Percentiles rank a stretch among this genome's conserved stretches.
These are phyloP conservation scores for Sympetrum striolatum DNA, from an alignment of 2,888 invertebrate species.

Conservation along the genomic window DNA sequence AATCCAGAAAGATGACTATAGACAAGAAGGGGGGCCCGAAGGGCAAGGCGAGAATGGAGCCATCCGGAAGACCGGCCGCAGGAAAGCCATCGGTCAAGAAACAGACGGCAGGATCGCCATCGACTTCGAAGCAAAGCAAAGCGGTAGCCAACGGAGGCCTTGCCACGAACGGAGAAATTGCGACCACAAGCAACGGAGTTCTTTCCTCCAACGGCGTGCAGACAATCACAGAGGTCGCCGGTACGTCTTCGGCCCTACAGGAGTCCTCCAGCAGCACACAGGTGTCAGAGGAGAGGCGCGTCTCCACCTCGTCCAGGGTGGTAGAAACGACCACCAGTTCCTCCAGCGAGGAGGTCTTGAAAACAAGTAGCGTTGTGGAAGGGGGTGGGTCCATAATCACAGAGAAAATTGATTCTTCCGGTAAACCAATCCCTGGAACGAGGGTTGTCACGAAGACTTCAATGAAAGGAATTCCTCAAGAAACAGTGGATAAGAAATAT, in stretches of 20 bases:
- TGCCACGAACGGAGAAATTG: slow-evolving; percentile 9
- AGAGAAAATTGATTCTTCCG: slow-evolving; percentile 1
- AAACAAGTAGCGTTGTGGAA: not conserved
- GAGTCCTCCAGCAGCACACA: slow-evolving; percentile 13
- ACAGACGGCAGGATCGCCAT: not conserved
- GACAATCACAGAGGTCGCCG: slow-evolving; percentile 4
- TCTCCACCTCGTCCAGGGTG: slow-evolving; percentile 1
- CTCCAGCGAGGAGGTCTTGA: not conserved
- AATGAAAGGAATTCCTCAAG: not conserved
- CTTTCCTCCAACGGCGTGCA: not conserved
- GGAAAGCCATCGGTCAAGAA: slow-evolving; percentile 44
- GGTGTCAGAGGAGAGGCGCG: slow-evolving; percentile 4
- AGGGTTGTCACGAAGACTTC: slow-evolving; percentile 6
- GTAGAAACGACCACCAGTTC: not conserved
- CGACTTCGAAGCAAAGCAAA: not conserved
- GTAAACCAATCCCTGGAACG: slow-evolving; percentile 18
- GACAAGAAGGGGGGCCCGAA: slow-evolving; percentile 12
- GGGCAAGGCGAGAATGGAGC: not conserved
- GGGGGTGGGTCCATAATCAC: not conserved
- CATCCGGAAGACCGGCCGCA: slow-evolving; percentile 26
- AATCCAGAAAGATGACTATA: not conserved
- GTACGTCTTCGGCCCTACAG: not conserved
- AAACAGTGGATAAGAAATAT: not conserved
- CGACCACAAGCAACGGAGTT: slow-evolving; percentile 6
- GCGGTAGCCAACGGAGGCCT: not conserved